phyloP scores from a whole-genome alignment of 1,140 invertebrate species.

The Drosophila ercepeae region DNA sequence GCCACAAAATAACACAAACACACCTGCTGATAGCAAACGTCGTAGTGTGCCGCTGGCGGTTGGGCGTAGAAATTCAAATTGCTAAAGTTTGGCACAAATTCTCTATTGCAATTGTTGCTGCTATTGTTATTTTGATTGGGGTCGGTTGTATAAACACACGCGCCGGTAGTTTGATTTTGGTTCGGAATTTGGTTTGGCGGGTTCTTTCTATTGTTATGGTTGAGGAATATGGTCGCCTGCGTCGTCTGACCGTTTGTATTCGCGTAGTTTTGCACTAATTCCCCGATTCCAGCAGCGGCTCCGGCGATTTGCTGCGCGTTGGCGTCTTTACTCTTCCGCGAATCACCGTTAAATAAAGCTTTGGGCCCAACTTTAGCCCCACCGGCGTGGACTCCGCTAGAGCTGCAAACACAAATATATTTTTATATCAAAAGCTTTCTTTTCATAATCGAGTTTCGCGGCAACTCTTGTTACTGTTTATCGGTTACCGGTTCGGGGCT shows the following conservation, averaged over 20 bases:
- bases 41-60: constrained; percentile 50
- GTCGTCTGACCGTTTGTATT: constrained; percentile 69
- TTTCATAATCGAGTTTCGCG: no score
- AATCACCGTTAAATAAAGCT: constrained; percentile 76
- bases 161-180: constrained; percentile 38
- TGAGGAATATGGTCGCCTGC: constrained; percentile 70
- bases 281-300: not conserved
- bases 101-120: constrained; percentile 26
- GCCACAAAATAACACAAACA: constrained; percentile 55
- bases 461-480: no score
- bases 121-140: constrained; percentile 23
- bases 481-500: no score
- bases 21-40: constrained; percentile 74
- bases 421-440: no score
- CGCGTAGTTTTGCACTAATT: constrained; percentile 70
- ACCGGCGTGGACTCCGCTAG: constrained; percentile 10
- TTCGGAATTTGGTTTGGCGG: constrained; percentile 56
- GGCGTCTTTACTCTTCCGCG: constrained; percentile 69
- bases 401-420: not conserved
- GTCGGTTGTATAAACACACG: constrained; percentile 57
- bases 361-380: no score
- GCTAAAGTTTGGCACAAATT: constrained; percentile 44
- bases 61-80: constrained; percentile 72
- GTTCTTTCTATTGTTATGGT: constrained; percentile 55
- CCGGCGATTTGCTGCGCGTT: constrained; percentile 32